phyloP scores from a whole-genome alignment of 2,888 invertebrate species.

The Platycheirus albimanus region DNA sequence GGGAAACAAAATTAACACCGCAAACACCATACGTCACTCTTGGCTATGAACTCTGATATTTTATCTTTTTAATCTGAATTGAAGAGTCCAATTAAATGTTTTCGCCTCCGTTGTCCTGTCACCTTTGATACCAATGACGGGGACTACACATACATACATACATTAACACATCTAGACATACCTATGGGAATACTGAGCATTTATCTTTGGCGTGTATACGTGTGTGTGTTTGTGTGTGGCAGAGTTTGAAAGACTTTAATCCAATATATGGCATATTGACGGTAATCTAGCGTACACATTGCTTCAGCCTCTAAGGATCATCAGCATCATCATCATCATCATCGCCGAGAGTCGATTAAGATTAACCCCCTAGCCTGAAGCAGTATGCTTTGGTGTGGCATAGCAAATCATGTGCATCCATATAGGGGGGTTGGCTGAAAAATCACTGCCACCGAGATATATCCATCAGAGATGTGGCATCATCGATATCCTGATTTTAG shows the following conservation, averaged over 20 bases:
- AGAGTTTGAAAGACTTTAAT: slow-evolving; percentile 24
- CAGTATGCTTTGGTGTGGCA: background rate
- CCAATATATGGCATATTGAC: slow-evolving; percentile 49
- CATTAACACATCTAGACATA: too few species aligned
- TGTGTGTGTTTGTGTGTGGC: too few species aligned
- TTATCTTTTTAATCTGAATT: slow-evolving; percentile 69
- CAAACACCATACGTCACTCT: slow-evolving; percentile 11
- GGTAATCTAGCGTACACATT: slow-evolving; percentile 49
- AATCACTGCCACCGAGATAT: slow-evolving; percentile 46
- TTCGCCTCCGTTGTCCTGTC: slow-evolving; percentile 53
- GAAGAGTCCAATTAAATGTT: slow-evolving; percentile 72
- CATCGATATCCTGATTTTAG: slow-evolving; percentile 42
- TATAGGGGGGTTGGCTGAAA: slow-evolving; percentile 23
- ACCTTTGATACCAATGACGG: slow-evolving; percentile 35
- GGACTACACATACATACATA: background rate
- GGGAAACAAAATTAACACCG: background rate
- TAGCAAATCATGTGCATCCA: slow-evolving; percentile 44
- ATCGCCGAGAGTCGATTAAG: slow-evolving; percentile 52
- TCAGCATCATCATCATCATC: slow-evolving; percentile 11
- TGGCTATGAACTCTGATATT: slow-evolving; percentile 47
- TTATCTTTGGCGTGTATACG: too few species aligned
- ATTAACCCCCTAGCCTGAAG: slow-evolving; percentile 18
- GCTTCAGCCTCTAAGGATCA: slow-evolving; percentile 22
- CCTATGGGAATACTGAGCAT: too few species aligned
- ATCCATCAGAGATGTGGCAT: slow-evolving; percentile 34